Conservation (phyloP, 1,140 invertebrate species). For the Drosophila funebris region DNA sequence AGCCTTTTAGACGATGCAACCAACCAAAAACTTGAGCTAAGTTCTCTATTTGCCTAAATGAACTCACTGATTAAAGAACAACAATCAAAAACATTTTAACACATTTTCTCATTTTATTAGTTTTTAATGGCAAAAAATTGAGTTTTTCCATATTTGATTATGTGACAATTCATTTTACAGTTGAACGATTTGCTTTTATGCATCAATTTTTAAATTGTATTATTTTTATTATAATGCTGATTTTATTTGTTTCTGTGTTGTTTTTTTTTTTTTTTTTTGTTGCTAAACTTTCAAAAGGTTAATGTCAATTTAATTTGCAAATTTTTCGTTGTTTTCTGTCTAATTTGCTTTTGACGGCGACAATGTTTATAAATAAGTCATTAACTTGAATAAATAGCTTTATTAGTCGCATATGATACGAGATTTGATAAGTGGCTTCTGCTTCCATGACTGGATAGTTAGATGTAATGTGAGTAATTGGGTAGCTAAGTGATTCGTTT, state of each 20-base stretch:
- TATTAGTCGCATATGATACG: slow-evolving; percentile 69
- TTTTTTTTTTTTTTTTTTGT: not conserved
- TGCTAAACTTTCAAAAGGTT: slow-evolving; percentile 35
- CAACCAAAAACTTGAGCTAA: not conserved
- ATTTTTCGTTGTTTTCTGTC: slow-evolving; percentile 35
- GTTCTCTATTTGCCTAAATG: not conserved
- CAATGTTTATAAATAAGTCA: slow-evolving; percentile 71
- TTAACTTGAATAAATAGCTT: slow-evolving; percentile 75
- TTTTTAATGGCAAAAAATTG: slow-evolving; percentile 33
- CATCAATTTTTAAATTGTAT: not conserved
- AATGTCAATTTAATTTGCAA: slow-evolving; percentile 76
- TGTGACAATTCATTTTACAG: slow-evolving; percentile 38
- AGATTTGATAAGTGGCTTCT: slow-evolving; percentile 5
- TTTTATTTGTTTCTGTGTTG: too few species aligned
- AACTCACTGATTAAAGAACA: slow-evolving; percentile 1
- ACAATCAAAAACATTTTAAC: slow-evolving; percentile 20
- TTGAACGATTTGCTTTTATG: slow-evolving; percentile 5
- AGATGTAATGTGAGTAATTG: slow-evolving; percentile 16
- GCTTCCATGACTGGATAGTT: slow-evolving; percentile 20
- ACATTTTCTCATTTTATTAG: slow-evolving; percentile 47
- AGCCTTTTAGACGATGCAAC: not conserved
- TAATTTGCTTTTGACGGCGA: slow-evolving; percentile 40
- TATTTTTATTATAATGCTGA: not conserved
- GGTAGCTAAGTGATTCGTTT: not conserved
- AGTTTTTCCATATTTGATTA: slow-evolving; percentile 9